Percentiles rank a stretch among this genome's conserved stretches.
Conservation (phyloP, 2,888 invertebrate species). For the Dasysyrphus albostriatus region DNA sequence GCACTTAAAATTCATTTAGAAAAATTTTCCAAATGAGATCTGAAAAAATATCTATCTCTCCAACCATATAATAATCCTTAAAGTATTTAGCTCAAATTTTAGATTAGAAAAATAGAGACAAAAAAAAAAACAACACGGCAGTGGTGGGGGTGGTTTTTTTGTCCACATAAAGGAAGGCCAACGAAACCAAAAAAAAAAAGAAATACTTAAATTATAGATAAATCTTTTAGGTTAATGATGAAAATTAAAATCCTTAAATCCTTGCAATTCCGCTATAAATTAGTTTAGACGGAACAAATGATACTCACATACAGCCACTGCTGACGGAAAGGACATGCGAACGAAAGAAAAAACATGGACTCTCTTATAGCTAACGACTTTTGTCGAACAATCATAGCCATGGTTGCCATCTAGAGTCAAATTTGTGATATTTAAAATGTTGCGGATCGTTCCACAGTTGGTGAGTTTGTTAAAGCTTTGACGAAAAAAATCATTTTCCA, state of each 20-base stretch:
- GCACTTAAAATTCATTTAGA: constrained; percentile 68
- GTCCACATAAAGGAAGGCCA: no score
- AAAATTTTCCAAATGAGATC: constrained; percentile 29
- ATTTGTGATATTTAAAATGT: no score
- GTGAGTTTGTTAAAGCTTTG: no score
- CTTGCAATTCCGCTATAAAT: constrained; percentile 54
- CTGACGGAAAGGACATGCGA: constrained; percentile 17
- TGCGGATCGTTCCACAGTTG: no score
- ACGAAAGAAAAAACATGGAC: constrained; percentile 1
- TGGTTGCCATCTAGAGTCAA: not conserved
- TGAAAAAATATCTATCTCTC: constrained; percentile 5
- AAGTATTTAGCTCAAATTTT: constrained; percentile 52
- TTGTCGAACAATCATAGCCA: not conserved
- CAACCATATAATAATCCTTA: constrained; percentile 30
- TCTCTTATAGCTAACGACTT: not conserved
- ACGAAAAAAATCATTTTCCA: no score
- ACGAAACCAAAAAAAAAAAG: not conserved
- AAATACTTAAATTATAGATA: constrained; percentile 24
- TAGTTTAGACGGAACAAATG: constrained; percentile 45
- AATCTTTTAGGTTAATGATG: constrained; percentile 35
- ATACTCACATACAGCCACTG: constrained; percentile 18
- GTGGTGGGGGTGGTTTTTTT: not conserved
- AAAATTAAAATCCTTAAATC: constrained; percentile 60
- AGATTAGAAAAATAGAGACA: constrained; percentile 5
- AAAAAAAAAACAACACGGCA: not conserved